phyloP scores from a whole-genome alignment of 2,888 invertebrate genomes.

The Cancer borealis region DNA sequence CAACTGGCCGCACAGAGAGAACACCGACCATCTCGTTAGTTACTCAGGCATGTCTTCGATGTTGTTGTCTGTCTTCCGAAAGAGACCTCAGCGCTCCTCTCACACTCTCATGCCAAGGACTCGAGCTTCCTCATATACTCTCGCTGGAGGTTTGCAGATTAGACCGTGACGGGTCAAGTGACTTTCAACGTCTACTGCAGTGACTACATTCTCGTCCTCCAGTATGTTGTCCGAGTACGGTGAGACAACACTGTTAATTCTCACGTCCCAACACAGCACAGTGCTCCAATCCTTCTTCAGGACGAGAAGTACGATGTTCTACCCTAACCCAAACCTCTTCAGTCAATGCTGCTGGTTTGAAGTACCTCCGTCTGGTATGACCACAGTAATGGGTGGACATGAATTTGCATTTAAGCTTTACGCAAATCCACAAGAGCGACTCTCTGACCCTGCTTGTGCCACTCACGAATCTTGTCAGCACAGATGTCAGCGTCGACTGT shows the following conservation, averaged over 20 bases:
- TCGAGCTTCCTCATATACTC: neutral
- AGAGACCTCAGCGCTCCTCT: neutral
- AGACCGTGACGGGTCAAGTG: constrained; percentile 39
- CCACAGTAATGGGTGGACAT: constrained; percentile 49
- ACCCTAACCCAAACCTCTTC: constrained; percentile 13
- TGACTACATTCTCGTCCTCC: constrained; percentile 28
- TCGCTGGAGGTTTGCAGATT: constrained; percentile 39
- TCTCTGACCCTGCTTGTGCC: neutral
- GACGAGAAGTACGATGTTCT: constrained; percentile 26
- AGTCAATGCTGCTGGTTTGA: constrained; percentile 1
- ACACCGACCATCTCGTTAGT: constrained; percentile 41
- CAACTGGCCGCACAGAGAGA: constrained; percentile 39
- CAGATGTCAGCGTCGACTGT: neutral
- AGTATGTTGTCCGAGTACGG: constrained; percentile 56
- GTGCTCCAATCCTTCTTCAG: neutral
- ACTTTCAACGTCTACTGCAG: neutral
- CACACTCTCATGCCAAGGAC: neutral
- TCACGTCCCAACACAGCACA: neutral
- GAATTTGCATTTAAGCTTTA: constrained; percentile 36
- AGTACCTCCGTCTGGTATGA: constrained; percentile 43
- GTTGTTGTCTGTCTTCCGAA: constrained; percentile 44
- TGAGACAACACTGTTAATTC: neutral
- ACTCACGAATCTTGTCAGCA: constrained; percentile 7
- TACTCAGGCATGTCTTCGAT: neutral
- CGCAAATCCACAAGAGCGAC: constrained; percentile 53